Base-by-base conservation (phyloP, 2,797 vertebrate genomes). In the Selene dorsalis region DNA sequence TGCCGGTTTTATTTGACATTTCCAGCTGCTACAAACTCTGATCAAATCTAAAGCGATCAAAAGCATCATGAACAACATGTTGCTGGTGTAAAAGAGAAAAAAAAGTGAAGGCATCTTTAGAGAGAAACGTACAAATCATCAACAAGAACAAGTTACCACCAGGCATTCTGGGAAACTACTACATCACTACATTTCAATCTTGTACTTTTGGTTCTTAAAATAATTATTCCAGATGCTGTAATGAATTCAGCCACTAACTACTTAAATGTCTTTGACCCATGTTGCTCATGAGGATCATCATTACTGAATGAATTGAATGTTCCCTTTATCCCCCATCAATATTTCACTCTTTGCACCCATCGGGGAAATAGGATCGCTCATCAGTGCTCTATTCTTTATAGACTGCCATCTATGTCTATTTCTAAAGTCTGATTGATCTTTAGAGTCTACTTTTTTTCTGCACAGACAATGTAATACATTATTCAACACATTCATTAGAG, bases 181-280 rank as follows among this genome's bases (percentile, higher is more conserved):
- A 41, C 30, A 57, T 58, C 50, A 39, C 30, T 69, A 50, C 18
- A 28, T 38, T 79, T 75, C 24, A 62, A 57, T 68, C 24, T 53
- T 18, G 4, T 47, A 47, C 52, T 50, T 83, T 68, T 69, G 20
- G 35, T 16, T n/a, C 1, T 6, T 17, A 30, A 64, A 63, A 55
- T 61, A 41, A 73, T 41, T 30, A 26, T 53, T 74, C 41, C 35
- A 64, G 58, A 68, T 59, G 6, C n/a, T 1, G 9, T 48, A 50
- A 79, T 63, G 30, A 68, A 61, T 57, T 70, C 65, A 61, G 43
- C 58, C 8, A 7, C 53, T 13, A 39, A 69, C n/a, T 48, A 41
- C 18, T 45, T 70, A 75, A 73, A 74, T 67, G 22, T 73, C 68
- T 80, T 64, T 68, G 71, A 77, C 67, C 77, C 56, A 22, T 3